Base-by-base conservation (phyloP, 2,888 invertebrate species). In the Apotomis turbidana region DNA sequence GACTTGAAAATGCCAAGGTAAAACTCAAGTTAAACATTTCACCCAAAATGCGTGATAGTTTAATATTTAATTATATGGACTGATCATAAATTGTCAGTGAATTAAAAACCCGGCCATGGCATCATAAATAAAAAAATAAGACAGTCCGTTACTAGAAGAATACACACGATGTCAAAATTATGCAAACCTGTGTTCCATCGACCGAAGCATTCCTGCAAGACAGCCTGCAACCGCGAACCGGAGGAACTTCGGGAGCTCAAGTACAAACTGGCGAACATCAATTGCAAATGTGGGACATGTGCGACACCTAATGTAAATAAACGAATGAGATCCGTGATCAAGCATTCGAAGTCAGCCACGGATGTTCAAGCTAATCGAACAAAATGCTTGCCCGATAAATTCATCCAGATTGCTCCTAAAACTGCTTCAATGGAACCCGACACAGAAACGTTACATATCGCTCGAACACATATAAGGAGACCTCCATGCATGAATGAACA, bases 201-300 rank as follows among this genome's bases (percentile, higher is more conserved):
- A 36, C 27, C 44, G 12, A 1, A 4, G 10, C 55, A 46, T 27
- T 5, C 0, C 44, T 66, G 27, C 27, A 46, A 46, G 5, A 57
- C 15, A 5, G 5, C 8, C 27, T 2, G 3, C 5, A 38, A 12
- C n/a, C 5, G 38, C n/a, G 88, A 90, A 62, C 88, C 89, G 6
- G 13, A 77, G n/a, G 87, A 88, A 78, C 81, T 91, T 3, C 80
- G 78, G 4, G 70, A 77, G 6, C 74, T 91, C 36, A 91, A 91
- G 74, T 75, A 79, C 15, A 82, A 86, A 74, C 76, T 91, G 38
- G 87, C 87, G 0, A 79, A 81, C 4, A 74, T 88, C 0, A 74
- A 79, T 1, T 91, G 91, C 78, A 83, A 83, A 61, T 89, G 89
- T 72, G 75, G 68, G 6, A 62, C 77, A 10, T 84, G 85, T 60